Percentiles rank a stretch among this genome's conserved stretches.
phyloP scores from a whole-genome alignment of 1,140 invertebrate species.

The Magallana ariakensis region DNA sequence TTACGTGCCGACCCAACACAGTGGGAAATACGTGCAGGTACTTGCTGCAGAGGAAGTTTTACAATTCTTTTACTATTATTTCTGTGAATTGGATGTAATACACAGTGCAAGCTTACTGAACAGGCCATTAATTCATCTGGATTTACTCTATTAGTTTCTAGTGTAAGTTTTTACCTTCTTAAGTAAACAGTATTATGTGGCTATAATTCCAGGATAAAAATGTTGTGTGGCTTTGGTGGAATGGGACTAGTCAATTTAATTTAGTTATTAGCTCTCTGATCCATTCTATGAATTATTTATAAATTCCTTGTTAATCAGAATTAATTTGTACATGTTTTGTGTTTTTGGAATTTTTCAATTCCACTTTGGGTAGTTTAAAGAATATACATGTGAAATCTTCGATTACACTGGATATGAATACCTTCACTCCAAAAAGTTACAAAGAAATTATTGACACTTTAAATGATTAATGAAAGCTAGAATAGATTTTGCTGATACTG shows the following conservation, averaged over 20 bases:
- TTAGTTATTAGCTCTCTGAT: too few species aligned
- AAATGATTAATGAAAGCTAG: not conserved
- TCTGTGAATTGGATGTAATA: slow-evolving; percentile 4
- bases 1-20: slow-evolving; percentile 22
- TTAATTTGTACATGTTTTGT: too few species aligned
- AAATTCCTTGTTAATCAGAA: too few species aligned
- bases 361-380: too few species aligned
- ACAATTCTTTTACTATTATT: slow-evolving; percentile 1
- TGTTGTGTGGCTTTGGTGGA: not conserved
- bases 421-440: too few species aligned
- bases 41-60: slow-evolving; percentile 7
- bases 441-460: not conserved
- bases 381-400: too few species aligned
- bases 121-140: not conserved
- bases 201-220: not conserved
- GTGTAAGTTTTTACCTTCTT: slow-evolving; percentile 11
- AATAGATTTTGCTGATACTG: not conserved
- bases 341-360: too few species aligned
- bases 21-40: slow-evolving; percentile 17
- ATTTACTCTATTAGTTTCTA: slow-evolving; percentile 19
- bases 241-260: too few species aligned
- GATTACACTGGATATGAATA: too few species aligned
- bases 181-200: slow-evolving; percentile 15
- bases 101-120: not conserved
- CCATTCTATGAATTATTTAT: too few species aligned